These are phyloP conservation scores for Ispidina picta DNA, from an alignment of 2,797 vertebrate genomes.

Conservation along the genomic window DNA sequence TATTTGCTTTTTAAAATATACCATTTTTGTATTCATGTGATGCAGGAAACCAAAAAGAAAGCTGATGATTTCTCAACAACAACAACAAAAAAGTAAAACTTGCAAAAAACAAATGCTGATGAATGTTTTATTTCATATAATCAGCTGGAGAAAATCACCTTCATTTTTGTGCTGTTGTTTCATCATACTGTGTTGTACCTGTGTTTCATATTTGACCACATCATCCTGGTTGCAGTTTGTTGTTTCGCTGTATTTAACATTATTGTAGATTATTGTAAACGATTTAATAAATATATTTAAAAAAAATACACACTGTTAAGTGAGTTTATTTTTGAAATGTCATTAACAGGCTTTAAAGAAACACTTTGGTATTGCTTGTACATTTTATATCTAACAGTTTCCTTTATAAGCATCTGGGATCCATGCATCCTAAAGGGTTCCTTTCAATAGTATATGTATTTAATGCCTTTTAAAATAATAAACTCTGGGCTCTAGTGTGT, in stretches of 20 bases:
- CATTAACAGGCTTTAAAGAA: slow-evolving; percentile 8
- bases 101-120: slow-evolving; percentile 39
- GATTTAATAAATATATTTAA: slow-evolving; percentile 78
- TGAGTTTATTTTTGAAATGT: slow-evolving; percentile 74
- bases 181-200: slow-evolving; percentile 68
- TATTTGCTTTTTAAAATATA: slow-evolving; percentile 62
- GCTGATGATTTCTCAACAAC: slow-evolving; percentile 45
- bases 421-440: neutral
- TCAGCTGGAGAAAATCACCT: slow-evolving; percentile 38
- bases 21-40: slow-evolving; percentile 62
- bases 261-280: slow-evolving; percentile 66
- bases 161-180: slow-evolving; percentile 66
- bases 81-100: slow-evolving; percentile 18
- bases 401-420: neutral
- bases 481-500: neutral
- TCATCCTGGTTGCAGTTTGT: slow-evolving; percentile 64
- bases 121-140: slow-evolving; percentile 57
- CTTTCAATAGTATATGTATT: neutral
- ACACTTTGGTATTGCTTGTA: neutral
- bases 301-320: slow-evolving; percentile 71
- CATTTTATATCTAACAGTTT: neutral
- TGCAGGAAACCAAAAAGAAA: slow-evolving; percentile 62
- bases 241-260: slow-evolving; percentile 70
- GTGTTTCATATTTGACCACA: slow-evolving; percentile 68
- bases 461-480: neutral